Conservation (phyloP, 1,140 invertebrate genomes). For the Hylaeus anthracinus region DNA sequence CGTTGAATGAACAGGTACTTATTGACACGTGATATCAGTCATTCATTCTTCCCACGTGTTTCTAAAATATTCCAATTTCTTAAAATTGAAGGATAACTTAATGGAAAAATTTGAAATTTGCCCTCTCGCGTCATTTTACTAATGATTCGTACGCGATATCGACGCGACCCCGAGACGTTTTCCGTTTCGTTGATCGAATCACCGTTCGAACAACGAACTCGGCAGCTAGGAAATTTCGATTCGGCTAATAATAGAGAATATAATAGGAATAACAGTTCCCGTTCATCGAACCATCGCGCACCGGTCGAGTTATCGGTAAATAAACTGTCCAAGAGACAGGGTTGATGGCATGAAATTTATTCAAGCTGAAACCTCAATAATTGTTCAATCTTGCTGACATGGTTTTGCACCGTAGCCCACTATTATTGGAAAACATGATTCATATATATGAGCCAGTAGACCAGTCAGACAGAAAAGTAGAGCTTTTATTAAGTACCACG, state of each 20-base stretch:
- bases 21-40: no score
- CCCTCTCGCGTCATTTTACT: no score
- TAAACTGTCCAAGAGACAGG: constrained; percentile 55
- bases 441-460: constrained; percentile 23
- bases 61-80: no score
- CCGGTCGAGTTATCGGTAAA: constrained; percentile 63
- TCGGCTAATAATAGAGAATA: constrained; percentile 22
- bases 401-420: constrained; percentile 56
- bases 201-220: neutral
- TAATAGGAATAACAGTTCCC: constrained; percentile 47
- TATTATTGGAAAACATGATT: constrained; percentile 50
- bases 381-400: constrained; percentile 74
- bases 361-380: constrained; percentile 74
- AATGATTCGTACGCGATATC: no score
- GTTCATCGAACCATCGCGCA: constrained; percentile 57
- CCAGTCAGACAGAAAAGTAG: neutral
- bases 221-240: constrained; percentile 8
- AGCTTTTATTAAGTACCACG: neutral
- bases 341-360: constrained; percentile 72
- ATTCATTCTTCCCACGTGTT: no score
- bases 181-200: no score
- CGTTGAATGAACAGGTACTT: no score
- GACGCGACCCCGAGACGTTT: neutral
- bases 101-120: no score
- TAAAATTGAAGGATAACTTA: no score